Evolutionary conservation across 2,888 invertebrate species (phyloP).

Genomic region (Drosophila borealis): DNA sequence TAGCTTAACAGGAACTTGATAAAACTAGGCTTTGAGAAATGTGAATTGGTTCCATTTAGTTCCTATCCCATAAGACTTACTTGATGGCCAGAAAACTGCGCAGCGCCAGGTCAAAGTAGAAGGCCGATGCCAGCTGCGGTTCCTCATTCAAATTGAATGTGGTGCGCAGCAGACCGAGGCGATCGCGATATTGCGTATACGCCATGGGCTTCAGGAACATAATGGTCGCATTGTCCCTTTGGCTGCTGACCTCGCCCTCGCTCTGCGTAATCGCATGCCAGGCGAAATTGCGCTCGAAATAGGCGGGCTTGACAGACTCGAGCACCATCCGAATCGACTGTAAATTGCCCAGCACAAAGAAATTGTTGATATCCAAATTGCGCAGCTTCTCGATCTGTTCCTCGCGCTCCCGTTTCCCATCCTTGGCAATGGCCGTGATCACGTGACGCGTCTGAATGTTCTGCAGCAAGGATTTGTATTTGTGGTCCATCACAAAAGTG

Average conservation of each 20-base stretch:
- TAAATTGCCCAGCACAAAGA: constrained; percentile 92
- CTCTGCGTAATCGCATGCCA: constrained; percentile 94
- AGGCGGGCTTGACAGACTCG: constrained; percentile 89
- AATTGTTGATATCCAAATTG: constrained; percentile 94
- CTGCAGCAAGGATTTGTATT: constrained; percentile 94
- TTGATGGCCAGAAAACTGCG: constrained; percentile 90
- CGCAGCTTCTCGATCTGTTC: constrained; percentile 90
- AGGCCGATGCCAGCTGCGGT: constrained; percentile 92
- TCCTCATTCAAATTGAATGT: constrained; percentile 89
- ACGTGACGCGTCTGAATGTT: constrained; percentile 96
- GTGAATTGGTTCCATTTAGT: neutral
- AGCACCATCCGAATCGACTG: constrained; percentile 89
- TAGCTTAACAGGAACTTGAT: neutral
- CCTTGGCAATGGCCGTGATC: constrained; percentile 89
- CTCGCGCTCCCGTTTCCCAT: constrained; percentile 86
- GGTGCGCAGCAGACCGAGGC: constrained; percentile 89
- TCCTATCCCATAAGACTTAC: constrained; percentile 85
- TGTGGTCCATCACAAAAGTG: constrained; percentile 96
- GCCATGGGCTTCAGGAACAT: constrained; percentile 91
- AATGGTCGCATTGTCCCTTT: constrained; percentile 91
- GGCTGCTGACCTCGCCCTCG: constrained; percentile 90
- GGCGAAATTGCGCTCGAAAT: constrained; percentile 93
- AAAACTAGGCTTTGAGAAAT: neutral
- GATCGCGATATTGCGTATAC: constrained; percentile 89
- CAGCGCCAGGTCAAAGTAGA: constrained; percentile 94